A percentile compares a stretch with the other conserved stretches of the same genome.
phyloP scores from a whole-genome alignment of 2,888 invertebrate genomes.

The Tipula helvola region DNA sequence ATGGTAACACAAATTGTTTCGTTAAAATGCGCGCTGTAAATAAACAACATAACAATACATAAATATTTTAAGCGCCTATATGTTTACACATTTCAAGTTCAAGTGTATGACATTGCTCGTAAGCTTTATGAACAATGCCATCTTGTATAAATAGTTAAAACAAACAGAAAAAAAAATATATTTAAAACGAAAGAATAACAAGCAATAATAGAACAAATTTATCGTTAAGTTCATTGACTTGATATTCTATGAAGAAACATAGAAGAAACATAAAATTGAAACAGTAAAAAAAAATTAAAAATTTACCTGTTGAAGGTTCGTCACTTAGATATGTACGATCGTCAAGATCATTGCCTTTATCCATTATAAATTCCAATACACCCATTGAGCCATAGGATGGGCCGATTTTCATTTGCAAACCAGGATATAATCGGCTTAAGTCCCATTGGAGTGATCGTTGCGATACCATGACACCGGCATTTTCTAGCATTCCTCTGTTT shows the following conservation, averaged over 20 bases:
- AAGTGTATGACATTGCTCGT: background rate
- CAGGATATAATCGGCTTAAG: conserved; percentile 58
- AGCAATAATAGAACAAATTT: background rate
- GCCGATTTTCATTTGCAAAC: conserved; percentile 59
- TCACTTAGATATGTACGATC: conserved; percentile 35
- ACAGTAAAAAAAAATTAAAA: background rate
- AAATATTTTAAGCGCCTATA: background rate
- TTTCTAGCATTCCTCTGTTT: conserved; percentile 49
- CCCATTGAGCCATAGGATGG: conserved; percentile 58
- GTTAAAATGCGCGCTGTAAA: conserved; percentile 56
- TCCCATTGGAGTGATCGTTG: conserved; percentile 64
- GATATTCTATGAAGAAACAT: background rate
- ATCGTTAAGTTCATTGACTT: background rate
- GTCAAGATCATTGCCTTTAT: conserved; percentile 42
- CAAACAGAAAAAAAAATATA: no score
- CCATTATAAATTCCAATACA: conserved; percentile 60
- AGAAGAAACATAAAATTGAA: no score
- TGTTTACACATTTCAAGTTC: background rate
- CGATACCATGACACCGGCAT: conserved; percentile 53
- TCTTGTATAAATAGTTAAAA: background rate
- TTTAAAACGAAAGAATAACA: background rate
- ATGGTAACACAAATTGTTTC: conserved; percentile 60
- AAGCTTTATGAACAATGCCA: background rate
- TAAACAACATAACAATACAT: background rate
- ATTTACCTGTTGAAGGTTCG: conserved; percentile 29